Conservation (phyloP, 2,113 vertebrate genomes). For the Lipophrys pholis region DNA sequence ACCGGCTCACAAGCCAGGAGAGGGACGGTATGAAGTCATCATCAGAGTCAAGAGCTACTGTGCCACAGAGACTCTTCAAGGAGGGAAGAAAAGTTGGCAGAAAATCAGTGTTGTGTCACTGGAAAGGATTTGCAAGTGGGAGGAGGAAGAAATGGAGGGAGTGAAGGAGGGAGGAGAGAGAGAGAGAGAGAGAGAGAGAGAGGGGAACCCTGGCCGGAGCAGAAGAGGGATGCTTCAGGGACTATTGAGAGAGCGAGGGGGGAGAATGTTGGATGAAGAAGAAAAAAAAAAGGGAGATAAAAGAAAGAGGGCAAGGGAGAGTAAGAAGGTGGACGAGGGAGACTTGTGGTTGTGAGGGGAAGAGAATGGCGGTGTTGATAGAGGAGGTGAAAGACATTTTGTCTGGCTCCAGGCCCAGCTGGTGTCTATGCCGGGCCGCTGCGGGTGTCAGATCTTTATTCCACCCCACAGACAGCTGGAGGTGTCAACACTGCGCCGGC, state of each 20-base stretch:
- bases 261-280: conserved; percentile 29
- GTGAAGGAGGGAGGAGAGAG: conserved; percentile 38
- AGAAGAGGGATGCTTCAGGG: conserved; percentile 47
- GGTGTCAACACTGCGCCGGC: conserved; percentile 80
- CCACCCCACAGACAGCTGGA: conserved; percentile 84
- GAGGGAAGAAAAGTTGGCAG: conserved; percentile 78
- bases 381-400: conserved; percentile 71
- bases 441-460: conserved; percentile 81
- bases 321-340: conserved; percentile 37
- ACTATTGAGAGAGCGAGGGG: conserved; percentile 14
- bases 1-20: conserved; percentile 71
- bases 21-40: conserved; percentile 77
- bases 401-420: conserved; percentile 79
- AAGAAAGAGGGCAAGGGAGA: conserved; percentile 10
- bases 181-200: conserved; percentile 47
- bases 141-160: conserved; percentile 60
- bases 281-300: conserved; percentile 30
- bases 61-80: conserved; percentile 70
- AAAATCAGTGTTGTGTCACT: conserved; percentile 74
- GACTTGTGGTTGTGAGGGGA: conserved; percentile 39
- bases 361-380: conserved; percentile 51
- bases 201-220: conserved; percentile 34
- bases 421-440: conserved; percentile 72
- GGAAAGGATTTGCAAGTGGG: conserved; percentile 74
- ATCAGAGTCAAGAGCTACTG: conserved; percentile 76